A percentile compares a stretch with the other conserved stretches of the same genome.
These are phyloP conservation scores for Tragopan temminckii DNA, from an alignment of 2,797 vertebrate genomes.

Conservation along the genomic window DNA sequence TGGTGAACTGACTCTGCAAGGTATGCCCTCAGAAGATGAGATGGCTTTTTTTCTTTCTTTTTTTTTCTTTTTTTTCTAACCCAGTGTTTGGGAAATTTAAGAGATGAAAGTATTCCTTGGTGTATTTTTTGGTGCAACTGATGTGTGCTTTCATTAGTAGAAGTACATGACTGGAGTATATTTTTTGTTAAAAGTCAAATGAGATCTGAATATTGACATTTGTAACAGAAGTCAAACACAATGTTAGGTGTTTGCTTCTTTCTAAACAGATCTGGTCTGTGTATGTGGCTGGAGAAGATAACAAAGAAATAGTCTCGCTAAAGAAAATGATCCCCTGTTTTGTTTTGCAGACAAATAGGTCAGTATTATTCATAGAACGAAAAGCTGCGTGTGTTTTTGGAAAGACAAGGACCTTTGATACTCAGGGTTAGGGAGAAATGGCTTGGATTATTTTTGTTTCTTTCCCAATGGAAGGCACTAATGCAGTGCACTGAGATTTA, in stretches of 20 bases:
- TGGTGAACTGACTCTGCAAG: neutral
- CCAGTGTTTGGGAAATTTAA: neutral
- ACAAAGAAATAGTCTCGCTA: neutral
- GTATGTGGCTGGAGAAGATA: neutral
- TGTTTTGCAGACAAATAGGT: constrained; percentile 50
- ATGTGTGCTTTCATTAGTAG: neutral
- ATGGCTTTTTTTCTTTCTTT: neutral
- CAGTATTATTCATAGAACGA: constrained; percentile 52
- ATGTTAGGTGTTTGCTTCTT: neutral
- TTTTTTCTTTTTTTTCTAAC: neutral
- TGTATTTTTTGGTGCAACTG: neutral
- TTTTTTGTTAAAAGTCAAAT: neutral
- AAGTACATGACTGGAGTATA: neutral
- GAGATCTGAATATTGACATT: neutral
- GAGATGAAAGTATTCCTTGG: neutral
- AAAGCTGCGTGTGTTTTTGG: constrained; percentile 24
- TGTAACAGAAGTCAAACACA: neutral
- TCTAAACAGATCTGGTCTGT: neutral
- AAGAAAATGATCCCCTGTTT: constrained; percentile 18
- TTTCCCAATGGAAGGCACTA: neutral
- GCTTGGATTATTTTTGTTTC: constrained; percentile 44
- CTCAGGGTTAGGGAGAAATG: constrained; percentile 12
- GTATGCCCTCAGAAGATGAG: neutral
- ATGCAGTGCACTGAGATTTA: neutral
- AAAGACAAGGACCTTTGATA: constrained; percentile 23